Percentiles rank a stretch among this genome's conserved stretches.
Conservation (phyloP, 2,113 vertebrate genomes). For the Gobio gobio region DNA sequence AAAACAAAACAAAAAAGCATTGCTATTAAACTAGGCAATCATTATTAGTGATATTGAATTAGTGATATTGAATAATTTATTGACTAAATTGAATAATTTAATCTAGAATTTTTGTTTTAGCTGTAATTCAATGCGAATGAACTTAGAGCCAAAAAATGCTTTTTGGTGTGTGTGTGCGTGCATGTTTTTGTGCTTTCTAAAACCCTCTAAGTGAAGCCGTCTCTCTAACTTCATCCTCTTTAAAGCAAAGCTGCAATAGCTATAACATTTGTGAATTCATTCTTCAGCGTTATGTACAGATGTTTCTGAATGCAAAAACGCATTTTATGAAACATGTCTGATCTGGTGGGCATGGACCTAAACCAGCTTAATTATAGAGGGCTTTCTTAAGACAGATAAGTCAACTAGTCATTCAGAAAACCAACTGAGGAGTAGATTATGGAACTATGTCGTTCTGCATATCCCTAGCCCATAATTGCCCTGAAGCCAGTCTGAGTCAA, state of each 20-base stretch:
- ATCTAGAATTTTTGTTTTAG: neutral
- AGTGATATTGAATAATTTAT: neutral
- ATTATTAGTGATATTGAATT: neutral
- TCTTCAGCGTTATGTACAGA: neutral
- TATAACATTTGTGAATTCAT: neutral
- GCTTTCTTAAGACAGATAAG: neutral
- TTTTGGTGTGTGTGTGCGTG: neutral
- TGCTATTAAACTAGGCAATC: neutral
- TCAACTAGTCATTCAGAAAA: conserved; percentile 19
- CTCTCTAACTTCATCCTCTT: neutral
- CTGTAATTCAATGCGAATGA: neutral
- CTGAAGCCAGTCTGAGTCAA: neutral
- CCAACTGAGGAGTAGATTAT: neutral
- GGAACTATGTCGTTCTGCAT: neutral
- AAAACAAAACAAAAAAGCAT: too few relatives aligned
- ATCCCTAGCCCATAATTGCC: conserved; percentile 20
- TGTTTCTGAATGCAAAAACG: conserved; percentile 9
- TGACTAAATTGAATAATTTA: neutral
- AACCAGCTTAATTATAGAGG: conserved; percentile 24
- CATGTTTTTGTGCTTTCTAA: too few relatives aligned
- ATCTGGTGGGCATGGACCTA: conserved; percentile 8
- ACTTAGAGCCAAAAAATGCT: neutral
- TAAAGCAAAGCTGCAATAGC: neutral
- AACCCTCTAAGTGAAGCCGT: neutral
- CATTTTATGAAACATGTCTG: neutral